Evolutionary conservation across 2,888 invertebrate genomes (phyloP).

Genomic region (Spilarctia lutea): DNA sequence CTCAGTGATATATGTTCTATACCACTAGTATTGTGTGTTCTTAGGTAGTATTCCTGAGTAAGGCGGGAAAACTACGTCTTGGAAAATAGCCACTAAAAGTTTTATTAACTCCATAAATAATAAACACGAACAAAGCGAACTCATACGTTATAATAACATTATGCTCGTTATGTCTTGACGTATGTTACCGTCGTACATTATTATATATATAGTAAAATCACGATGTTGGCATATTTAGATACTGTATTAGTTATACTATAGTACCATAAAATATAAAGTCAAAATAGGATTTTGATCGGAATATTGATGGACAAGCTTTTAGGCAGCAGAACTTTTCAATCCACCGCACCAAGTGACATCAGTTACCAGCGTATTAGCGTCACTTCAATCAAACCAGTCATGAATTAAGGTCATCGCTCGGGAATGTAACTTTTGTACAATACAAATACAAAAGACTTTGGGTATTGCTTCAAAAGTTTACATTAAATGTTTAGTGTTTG

Average conservation of each 20-base stretch:
- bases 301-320: background rate
- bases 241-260: background rate
- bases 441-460: no score
- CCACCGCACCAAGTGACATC: background rate
- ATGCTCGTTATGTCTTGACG: background rate
- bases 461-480: no score
- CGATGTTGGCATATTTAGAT: background rate
- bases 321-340: background rate
- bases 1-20: background rate
- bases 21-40: background rate
- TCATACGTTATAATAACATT: background rate
- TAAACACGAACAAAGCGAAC: background rate
- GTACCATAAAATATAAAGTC: background rate
- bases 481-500: no score
- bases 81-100: background rate
- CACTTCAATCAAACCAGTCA: background rate
- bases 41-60: background rate
- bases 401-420: background rate
- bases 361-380: background rate
- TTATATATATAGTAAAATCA: background rate
- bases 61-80: background rate
- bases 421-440: background rate
- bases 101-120: constrained; percentile 3
- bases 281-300: background rate
- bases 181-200: background rate